Evolutionary conservation across 2,888 invertebrate species (phyloP), one percentile per base, ranked within the genome.

Genomic region (Coremacera marginata): DNA sequence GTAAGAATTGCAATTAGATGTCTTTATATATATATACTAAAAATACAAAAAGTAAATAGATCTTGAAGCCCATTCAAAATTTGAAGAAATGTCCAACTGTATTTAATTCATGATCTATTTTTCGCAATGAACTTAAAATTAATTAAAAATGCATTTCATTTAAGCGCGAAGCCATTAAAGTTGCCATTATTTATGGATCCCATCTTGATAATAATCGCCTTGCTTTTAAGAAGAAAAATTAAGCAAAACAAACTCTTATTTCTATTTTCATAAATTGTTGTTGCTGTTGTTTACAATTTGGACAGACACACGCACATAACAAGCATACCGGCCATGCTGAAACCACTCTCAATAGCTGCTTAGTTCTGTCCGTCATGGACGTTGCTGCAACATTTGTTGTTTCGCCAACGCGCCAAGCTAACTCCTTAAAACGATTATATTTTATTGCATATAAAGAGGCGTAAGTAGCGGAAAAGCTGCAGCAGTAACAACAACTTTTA

Each of bases 371-470:
- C 11, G 14, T 27, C 25, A 27, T 60, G 27, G 27, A 27, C 9
- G 70, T 31, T 70, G 70, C 34, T 70, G 11, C 34, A 55, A 25
- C 31, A 14, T n/a, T 52, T 70, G 2, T 55, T 19, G 22, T 8
- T 60, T 19, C 57, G 71, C 71, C 16, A 34, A 9, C 16, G 71
- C 71, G 34, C 63, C 19, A n/a, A 55, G 55, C 44, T 60, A 71
- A 60, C 71, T 60, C 70, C 34, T 51, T 65, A 65, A 73, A 57
- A 52, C 73, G 73, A 73, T 73, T 73, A 73, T 65, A 52, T 73
- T 73, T 65, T 73, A 68, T 68, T 68, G 57, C 60, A 27, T 37
- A 60, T 22, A 57, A 60, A 34, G 22, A 5, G 34, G 57, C 37
- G 57, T 5, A 31, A n/a, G 55, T 22, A 14, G 70, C 37, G 37